Evolutionary conservation across 2,888 invertebrate species (phyloP).

Genomic region (Rosalia funebris): DNA sequence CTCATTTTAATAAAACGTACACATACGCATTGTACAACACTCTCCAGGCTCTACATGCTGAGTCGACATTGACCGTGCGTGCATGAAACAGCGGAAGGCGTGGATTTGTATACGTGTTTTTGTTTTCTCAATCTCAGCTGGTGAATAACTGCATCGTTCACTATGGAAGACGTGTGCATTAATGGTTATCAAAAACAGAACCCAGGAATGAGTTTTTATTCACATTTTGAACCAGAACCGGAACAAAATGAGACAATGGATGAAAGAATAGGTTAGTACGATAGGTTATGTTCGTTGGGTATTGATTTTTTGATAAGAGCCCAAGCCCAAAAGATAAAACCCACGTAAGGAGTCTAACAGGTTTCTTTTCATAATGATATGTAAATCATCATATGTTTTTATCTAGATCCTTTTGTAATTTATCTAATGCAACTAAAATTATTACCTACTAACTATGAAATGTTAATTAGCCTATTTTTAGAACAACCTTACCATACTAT

Average conservation of each 20-base stretch:
- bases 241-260: constrained; percentile 44
- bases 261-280: constrained; percentile 54
- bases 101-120: constrained; percentile 24
- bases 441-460: too few species aligned
- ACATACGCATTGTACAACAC: background rate
- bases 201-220: constrained; percentile 51
- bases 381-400: too few species aligned
- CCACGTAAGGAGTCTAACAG: too few species aligned
- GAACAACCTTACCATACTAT: too few species aligned
- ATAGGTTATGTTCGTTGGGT: constrained; percentile 33
- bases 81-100: background rate
- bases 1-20: background rate
- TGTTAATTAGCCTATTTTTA: too few species aligned
- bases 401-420: too few species aligned
- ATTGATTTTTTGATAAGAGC: constrained; percentile 28
- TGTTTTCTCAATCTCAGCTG: constrained; percentile 8
- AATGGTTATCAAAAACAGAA: constrained; percentile 51
- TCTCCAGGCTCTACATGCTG: constrained; percentile 5
- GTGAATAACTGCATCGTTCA: background rate
- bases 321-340: background rate
- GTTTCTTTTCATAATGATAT: too few species aligned
- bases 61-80: constrained; percentile 25
- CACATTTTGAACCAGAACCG: constrained; percentile 51
- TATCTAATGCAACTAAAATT: too few species aligned
- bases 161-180: constrained; percentile 50